Conservation (phyloP, 2,888 invertebrate genomes). For the Cancer borealis region DNA sequence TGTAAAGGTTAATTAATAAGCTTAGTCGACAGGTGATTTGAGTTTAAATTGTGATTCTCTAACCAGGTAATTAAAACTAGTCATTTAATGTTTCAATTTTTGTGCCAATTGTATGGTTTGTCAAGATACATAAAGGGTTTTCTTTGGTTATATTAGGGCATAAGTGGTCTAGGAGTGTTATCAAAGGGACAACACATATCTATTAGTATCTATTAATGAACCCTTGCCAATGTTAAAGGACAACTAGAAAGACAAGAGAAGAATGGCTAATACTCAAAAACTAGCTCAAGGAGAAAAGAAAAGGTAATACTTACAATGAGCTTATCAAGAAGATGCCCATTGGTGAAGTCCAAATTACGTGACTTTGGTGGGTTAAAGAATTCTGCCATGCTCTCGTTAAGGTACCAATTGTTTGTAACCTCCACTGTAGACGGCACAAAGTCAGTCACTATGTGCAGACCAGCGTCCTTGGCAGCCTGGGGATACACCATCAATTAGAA, state of each 20-base stretch:
- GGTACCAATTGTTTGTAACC: slow-evolving; percentile 54
- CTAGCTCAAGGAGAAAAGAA: background rate
- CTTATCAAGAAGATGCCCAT: slow-evolving; percentile 49
- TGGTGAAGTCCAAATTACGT: slow-evolving; percentile 54
- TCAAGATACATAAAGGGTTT: background rate
- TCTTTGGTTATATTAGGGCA: background rate
- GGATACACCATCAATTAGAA: background rate
- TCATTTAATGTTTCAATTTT: too few relatives aligned
- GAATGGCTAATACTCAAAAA: too few relatives aligned
- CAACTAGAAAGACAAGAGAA: too few relatives aligned
- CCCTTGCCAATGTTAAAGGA: too few relatives aligned
- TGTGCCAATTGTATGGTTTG: too few relatives aligned
- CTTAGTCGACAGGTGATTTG: background rate
- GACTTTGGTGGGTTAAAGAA: slow-evolving; percentile 54
- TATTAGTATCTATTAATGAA: too few relatives aligned
- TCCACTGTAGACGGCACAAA: slow-evolving; percentile 58
- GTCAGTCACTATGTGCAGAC: slow-evolving; percentile 71
- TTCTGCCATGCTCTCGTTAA: slow-evolving; percentile 44
- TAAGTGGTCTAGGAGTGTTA: too few relatives aligned
- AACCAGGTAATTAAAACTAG: too few relatives aligned
- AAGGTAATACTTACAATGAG: slow-evolving; percentile 52
- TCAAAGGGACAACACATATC: too few relatives aligned
- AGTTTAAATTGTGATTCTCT: too few relatives aligned
- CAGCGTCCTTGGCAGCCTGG: slow-evolving; percentile 52
- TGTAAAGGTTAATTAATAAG: background rate